phyloP scores from a whole-genome alignment of 2,888 invertebrate species.

The Ennomos quercinarius region DNA sequence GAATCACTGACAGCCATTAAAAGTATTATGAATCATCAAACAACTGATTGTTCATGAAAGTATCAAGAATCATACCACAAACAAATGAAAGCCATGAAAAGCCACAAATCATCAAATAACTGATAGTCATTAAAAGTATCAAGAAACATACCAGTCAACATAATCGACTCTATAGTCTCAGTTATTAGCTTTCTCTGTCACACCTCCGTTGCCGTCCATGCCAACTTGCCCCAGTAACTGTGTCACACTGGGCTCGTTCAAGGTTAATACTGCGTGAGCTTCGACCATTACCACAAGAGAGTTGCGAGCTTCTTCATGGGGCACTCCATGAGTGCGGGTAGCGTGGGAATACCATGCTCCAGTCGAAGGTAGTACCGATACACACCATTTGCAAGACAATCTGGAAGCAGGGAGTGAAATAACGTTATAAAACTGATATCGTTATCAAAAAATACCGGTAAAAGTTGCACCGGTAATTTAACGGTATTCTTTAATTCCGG shows the following conservation, averaged over 20 bases:
- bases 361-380: conserved; percentile 79
- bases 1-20: too few relatives aligned
- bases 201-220: conserved; percentile 53
- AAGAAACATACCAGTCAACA: conserved; percentile 23
- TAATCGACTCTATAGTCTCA: conserved; percentile 3
- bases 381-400: conserved; percentile 85
- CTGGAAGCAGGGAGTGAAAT: conserved; percentile 50
- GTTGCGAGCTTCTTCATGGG: conserved; percentile 85
- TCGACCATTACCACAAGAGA: conserved; percentile 87
- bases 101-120: too few relatives aligned
- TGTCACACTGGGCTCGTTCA: conserved; percentile 77
- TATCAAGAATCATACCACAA: too few relatives aligned
- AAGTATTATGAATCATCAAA: too few relatives aligned
- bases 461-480: too few relatives aligned
- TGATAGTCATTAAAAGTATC: too few relatives aligned
- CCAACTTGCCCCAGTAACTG: conserved; percentile 75
- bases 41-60: too few relatives aligned
- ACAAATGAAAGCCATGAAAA: too few relatives aligned
- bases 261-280: conserved; percentile 85
- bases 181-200: conserved; percentile 14
- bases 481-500: too few relatives aligned
- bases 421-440: too few relatives aligned
- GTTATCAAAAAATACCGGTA: too few relatives aligned
- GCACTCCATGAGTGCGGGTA: conserved; percentile 82
- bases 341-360: conserved; percentile 87